Evolutionary conservation across 2,797 vertebrate genomes (phyloP).

Genomic region (Apogon talboti): DNA sequence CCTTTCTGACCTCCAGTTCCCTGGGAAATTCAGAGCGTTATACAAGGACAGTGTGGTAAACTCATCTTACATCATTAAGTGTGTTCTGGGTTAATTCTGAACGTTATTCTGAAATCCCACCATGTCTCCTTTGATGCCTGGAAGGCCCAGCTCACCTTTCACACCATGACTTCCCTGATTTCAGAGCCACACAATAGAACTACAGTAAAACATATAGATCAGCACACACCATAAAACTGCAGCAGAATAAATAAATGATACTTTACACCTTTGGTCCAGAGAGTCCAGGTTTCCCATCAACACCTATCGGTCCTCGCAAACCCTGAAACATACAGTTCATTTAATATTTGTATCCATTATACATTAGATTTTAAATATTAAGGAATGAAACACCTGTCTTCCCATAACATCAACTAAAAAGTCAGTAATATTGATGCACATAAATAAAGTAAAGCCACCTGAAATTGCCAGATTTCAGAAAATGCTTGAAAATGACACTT

Average conservation of each 20-base stretch:
- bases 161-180: slow-evolving; percentile 77
- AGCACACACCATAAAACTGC: slow-evolving; percentile 1
- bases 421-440: too few relatives aligned
- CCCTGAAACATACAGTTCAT: slow-evolving; percentile 61
- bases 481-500: too few relatives aligned
- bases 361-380: too few relatives aligned
- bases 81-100: not conserved
- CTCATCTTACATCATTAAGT: slow-evolving; percentile 4
- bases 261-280: slow-evolving; percentile 77
- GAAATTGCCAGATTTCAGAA: too few relatives aligned
- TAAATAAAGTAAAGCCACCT: too few relatives aligned
- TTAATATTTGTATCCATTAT: too few relatives aligned
- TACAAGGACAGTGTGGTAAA: slow-evolving; percentile 18
- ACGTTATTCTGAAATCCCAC: slow-evolving; percentile 62
- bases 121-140: slow-evolving; percentile 71
- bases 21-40: slow-evolving; percentile 53
- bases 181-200: slow-evolving; percentile 35
- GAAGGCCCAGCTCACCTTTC: slow-evolving; percentile 63
- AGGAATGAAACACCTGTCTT: too few relatives aligned
- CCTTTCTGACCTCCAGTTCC: slow-evolving; percentile 69
- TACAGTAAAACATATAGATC: not conserved
- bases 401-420: too few relatives aligned
- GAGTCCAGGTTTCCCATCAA: slow-evolving; percentile 69
- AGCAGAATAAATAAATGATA: slow-evolving; percentile 15
- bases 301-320: slow-evolving; percentile 72